Evolutionary conservation across 2,888 invertebrate species (phyloP).

Genomic region (Meliscaeva auricollis): DNA sequence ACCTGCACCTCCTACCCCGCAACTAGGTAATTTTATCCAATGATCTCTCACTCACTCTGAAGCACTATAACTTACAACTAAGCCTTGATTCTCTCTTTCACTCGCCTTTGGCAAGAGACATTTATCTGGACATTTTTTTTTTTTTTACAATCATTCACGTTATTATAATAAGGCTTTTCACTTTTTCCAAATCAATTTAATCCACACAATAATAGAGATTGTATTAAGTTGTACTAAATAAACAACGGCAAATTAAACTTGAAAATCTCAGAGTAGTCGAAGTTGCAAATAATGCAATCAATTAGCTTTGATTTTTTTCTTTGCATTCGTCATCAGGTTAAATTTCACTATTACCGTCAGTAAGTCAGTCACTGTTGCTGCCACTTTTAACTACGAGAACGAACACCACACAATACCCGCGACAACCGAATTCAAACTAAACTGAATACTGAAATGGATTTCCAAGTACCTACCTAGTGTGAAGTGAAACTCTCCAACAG

Average conservation of each 20-base stretch:
- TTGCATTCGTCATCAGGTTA: conserved; percentile 71
- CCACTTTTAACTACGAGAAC: conserved; percentile 47
- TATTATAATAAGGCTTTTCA: conserved; percentile 50
- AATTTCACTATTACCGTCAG: conserved; percentile 67
- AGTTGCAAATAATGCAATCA: conserved; percentile 28
- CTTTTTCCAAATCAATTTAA: conserved; percentile 37
- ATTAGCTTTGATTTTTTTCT: conserved; percentile 55
- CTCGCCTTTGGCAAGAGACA: conserved; percentile 59
- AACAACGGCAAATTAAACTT: conserved; percentile 7
- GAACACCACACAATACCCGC: conserved; percentile 53
- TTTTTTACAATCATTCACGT: conserved; percentile 59
- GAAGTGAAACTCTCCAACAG: conserved; percentile 57
- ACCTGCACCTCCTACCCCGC: background rate
- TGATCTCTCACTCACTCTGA: conserved; percentile 50
- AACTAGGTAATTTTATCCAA: conserved; percentile 50
- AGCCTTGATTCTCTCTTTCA: conserved; percentile 61
- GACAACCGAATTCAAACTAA: conserved; percentile 73
- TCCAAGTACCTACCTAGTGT: conserved; percentile 27
- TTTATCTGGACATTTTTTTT: conserved; percentile 71
- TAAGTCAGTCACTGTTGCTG: conserved; percentile 16
- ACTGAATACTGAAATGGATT: conserved; percentile 47
- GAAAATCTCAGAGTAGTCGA: conserved; percentile 9
- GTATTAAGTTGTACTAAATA: background rate
- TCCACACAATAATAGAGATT: conserved; percentile 9
- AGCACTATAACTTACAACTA: conserved; percentile 26